These are phyloP conservation scores for Omphaloscelis lunosa DNA, from an alignment of 2,888 invertebrate genomes.

Conservation along the genomic window DNA sequence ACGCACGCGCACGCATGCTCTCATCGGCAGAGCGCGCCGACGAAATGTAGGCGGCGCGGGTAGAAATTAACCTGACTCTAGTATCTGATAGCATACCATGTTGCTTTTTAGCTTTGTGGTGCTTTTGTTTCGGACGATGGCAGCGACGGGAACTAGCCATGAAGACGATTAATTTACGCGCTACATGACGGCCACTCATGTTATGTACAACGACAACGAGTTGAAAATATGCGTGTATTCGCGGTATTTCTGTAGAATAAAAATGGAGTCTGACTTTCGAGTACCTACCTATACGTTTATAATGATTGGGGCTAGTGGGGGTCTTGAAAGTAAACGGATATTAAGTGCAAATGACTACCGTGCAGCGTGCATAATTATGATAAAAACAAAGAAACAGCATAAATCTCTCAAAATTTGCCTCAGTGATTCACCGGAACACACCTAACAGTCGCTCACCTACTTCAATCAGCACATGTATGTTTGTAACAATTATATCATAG, in stretches of 20 bases:
- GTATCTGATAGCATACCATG: conserved; percentile 67
- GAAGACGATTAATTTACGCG: conserved; percentile 76
- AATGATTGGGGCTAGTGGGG: neutral
- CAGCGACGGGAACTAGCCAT: conserved; percentile 71
- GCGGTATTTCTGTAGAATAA: conserved; percentile 33
- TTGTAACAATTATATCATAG: conserved; percentile 56
- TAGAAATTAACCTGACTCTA: conserved; percentile 74
- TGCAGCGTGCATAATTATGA: neutral
- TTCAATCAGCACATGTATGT: conserved; percentile 50
- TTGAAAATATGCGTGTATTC: conserved; percentile 46
- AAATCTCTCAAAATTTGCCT: neutral
- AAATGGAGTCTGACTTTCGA: neutral
- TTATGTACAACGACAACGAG: conserved; percentile 46
- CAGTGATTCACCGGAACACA: conserved; percentile 46
- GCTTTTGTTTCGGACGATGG: conserved; percentile 67
- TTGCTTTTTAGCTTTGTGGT: conserved; percentile 68
- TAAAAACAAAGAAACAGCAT: conserved; percentile 27
- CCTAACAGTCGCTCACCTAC: conserved; percentile 23
- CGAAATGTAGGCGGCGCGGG: conserved; percentile 80
- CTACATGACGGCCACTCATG: conserved; percentile 58
- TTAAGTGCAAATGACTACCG: neutral
- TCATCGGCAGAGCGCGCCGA: conserved; percentile 69
- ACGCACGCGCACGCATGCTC: conserved; percentile 68
- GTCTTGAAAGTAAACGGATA: conserved; percentile 22
- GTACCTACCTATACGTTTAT: neutral